Percentiles rank a stretch among this genome's conserved stretches.
phyloP scores from a whole-genome alignment of 2,797 vertebrate species.

The Sarcophilus harrisii region DNA sequence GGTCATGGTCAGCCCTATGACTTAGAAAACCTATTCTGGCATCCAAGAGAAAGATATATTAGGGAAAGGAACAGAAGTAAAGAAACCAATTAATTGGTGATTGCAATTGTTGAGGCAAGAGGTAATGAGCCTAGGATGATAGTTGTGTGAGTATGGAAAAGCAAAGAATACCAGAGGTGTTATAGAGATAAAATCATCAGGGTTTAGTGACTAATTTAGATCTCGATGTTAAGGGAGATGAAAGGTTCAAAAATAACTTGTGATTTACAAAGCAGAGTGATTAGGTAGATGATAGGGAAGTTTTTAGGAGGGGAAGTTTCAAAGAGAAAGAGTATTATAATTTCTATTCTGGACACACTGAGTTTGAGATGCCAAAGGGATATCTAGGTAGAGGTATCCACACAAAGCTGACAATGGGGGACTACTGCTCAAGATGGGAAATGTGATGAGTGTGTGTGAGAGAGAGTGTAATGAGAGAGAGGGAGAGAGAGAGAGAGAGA shows the following conservation, averaged over 20 bases:
- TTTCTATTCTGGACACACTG: background rate
- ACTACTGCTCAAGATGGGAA: background rate
- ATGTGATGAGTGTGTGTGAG: background rate
- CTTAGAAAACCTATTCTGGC: background rate
- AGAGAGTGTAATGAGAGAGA: no score
- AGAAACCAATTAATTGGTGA: background rate
- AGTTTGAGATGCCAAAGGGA: background rate
- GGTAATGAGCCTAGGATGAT: background rate
- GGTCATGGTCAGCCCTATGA: background rate
- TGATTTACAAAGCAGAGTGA: background rate
- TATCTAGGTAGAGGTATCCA: background rate
- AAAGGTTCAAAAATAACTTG: background rate
- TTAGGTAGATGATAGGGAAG: background rate
- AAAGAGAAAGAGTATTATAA: background rate
- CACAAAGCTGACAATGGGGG: background rate
- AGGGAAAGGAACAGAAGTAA: background rate
- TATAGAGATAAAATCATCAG: background rate
- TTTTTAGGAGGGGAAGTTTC: background rate
- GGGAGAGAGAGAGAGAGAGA: no score
- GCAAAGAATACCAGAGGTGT: background rate
- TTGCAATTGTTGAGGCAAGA: background rate
- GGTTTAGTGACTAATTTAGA: background rate
- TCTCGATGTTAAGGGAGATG: background rate
- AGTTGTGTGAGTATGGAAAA: background rate
- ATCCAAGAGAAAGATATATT: background rate